Percentiles rank a stretch among this genome's conserved stretches.
These are phyloP conservation scores for Macquaria australasica DNA, from an alignment of 2,113 vertebrate species.

Conservation along the genomic window DNA sequence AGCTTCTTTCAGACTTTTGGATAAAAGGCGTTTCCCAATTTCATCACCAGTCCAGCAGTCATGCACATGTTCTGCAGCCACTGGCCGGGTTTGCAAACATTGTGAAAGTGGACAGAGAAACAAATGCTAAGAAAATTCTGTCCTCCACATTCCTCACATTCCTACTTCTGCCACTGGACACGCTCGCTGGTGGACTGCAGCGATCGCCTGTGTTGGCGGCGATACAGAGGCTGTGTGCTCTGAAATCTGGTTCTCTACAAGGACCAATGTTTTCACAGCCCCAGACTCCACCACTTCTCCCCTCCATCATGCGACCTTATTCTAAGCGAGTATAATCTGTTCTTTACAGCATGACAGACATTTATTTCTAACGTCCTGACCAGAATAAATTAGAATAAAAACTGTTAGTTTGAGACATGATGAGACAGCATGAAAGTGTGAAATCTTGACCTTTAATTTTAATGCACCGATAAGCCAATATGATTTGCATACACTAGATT, in stretches of 20 bases:
- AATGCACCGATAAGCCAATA: not conserved
- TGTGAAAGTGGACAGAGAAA: not conserved
- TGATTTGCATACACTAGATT: not conserved
- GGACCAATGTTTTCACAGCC: not conserved
- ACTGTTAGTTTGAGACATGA: not conserved
- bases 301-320: not conserved
- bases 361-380: not conserved
- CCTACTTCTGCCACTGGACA: not conserved
- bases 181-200: not conserved
- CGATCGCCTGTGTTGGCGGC: not conserved
- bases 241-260: constrained; percentile 1
- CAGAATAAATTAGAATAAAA: not conserved
- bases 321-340: not conserved
- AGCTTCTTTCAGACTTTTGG: not conserved
- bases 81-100: not conserved
- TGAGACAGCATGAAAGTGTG: not conserved
- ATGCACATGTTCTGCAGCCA: not conserved
- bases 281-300: not conserved
- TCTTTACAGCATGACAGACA: not conserved
- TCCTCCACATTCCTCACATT: not conserved
- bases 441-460: not conserved
- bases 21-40: not conserved
- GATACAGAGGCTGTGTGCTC: not conserved
- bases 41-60: not conserved
- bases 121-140: not conserved